phyloP scores from a whole-genome alignment of 2,113 vertebrate species.

The Marmota monax region DNA sequence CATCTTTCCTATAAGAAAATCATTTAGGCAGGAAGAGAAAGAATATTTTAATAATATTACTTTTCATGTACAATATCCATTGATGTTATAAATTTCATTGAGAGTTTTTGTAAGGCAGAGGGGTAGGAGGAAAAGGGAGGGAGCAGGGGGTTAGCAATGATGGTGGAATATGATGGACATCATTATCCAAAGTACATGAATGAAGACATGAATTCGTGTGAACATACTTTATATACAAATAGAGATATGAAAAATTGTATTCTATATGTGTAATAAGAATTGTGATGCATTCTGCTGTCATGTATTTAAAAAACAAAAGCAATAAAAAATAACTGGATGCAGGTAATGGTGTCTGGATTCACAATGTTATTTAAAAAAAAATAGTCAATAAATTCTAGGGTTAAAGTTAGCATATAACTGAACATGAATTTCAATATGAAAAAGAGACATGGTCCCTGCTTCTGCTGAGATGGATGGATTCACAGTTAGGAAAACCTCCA shows the following conservation, averaged over 20 bases:
- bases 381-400: neutral
- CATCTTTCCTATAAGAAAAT: neutral
- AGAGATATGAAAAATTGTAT: too few relatives aligned
- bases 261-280: too few relatives aligned
- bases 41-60: neutral
- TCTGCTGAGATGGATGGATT: neutral
- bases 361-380: neutral
- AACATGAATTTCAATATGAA: neutral
- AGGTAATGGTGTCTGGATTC: neutral
- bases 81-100: constrained; percentile 12
- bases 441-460: neutral
- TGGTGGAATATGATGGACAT: too few relatives aligned
- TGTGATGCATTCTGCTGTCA: too few relatives aligned
- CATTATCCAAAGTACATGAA: too few relatives aligned
- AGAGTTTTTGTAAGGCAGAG: neutral
- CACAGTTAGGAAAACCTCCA: neutral
- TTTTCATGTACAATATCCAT: constrained; percentile 2
- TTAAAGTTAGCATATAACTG: constrained; percentile 1
- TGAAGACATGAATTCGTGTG: too few relatives aligned
- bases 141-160: too few relatives aligned
- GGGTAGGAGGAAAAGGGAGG: too few relatives aligned
- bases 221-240: too few relatives aligned
- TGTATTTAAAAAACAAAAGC: too few relatives aligned
- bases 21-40: neutral
- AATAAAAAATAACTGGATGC: neutral